Evolutionary conservation across 2,113 vertebrate genomes (phyloP), one percentile per base, ranked within the genome.

Genomic region (Anguilla japonica): DNA sequence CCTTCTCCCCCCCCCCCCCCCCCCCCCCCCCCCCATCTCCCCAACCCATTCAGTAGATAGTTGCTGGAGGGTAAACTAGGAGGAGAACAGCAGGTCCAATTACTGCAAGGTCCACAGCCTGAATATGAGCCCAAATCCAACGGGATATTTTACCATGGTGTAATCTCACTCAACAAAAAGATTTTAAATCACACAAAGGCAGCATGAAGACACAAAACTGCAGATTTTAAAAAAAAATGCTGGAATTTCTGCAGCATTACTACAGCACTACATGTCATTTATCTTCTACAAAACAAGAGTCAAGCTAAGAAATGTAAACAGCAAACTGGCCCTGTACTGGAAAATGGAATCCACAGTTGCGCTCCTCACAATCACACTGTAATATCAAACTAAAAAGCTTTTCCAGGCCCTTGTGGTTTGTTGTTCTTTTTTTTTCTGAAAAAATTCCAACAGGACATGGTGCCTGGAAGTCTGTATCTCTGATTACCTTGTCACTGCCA

Each of bases 41-140:
- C 83, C 87, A 89, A 85, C 87, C 86, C 92, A 92, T 39, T 89
- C 91, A 88, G 87, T 91, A 89, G 89, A 86, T 88, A 86, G 91
- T 91, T 92, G 94, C 93, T 91, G 26, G 88, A 86, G 93, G 95
- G 91, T 88, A 88, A 89, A 92, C 84, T 84, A 75, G 84, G 75
- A 89, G 85, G 92, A 89, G 84, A 92, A 89, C 34, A 90, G 86
- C 81, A 89, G 93, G 92, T 93, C 91, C 91, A 87, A 89, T 94
- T 94, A 93, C 94, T 89, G 88, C 87, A 86, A 83, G 63, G 90
- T 87, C 87, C 85, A 89, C 87, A 88, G 90, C 89, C 91, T 84
- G 90, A 91, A 93, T 93, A 92, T 60, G 87, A 90, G 87, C 71
- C 86, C 82, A 53, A 89, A 87, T 81, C 88, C 83, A 87, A 82